Evolutionary conservation across 2,113 vertebrate genomes (phyloP).

Genomic region (Perognathus longimembris): DNA sequence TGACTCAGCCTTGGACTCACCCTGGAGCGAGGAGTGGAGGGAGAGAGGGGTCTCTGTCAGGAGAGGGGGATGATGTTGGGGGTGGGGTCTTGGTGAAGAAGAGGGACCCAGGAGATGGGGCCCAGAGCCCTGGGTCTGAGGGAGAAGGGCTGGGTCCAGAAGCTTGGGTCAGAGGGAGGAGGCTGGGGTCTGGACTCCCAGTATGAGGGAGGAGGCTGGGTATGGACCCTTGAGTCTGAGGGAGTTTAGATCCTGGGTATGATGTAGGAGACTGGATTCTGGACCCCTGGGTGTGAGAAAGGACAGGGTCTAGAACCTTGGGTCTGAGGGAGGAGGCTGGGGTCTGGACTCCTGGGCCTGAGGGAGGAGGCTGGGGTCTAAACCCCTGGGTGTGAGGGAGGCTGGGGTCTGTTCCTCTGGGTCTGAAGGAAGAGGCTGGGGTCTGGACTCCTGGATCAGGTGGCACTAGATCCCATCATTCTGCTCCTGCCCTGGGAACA

Average conservation of each 20-base stretch:
- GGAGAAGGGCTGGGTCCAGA: background rate
- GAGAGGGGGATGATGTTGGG: background rate
- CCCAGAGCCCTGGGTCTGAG: background rate
- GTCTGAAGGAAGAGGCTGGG: background rate
- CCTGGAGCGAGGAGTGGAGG: background rate
- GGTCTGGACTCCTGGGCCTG: no score
- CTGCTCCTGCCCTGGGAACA: background rate
- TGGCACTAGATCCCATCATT: background rate
- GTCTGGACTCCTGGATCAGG: background rate
- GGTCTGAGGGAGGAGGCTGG: background rate
- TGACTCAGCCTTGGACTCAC: conserved; percentile 71
- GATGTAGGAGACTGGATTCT: no score
- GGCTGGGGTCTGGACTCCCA: background rate
- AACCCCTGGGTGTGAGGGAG: background rate
- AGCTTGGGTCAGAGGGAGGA: background rate
- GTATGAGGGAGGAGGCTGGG: background rate
- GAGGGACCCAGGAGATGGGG: background rate
- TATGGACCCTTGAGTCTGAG: background rate
- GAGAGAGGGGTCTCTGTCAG: conserved; percentile 20
- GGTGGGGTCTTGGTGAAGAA: background rate
- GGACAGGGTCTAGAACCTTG: background rate
- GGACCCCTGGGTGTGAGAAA: background rate
- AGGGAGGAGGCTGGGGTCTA: background rate
- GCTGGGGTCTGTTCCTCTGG: background rate
- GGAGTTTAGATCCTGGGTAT: background rate